Base-by-base conservation (phyloP, 2,888 invertebrate genomes). In the Acleris holmiana region DNA sequence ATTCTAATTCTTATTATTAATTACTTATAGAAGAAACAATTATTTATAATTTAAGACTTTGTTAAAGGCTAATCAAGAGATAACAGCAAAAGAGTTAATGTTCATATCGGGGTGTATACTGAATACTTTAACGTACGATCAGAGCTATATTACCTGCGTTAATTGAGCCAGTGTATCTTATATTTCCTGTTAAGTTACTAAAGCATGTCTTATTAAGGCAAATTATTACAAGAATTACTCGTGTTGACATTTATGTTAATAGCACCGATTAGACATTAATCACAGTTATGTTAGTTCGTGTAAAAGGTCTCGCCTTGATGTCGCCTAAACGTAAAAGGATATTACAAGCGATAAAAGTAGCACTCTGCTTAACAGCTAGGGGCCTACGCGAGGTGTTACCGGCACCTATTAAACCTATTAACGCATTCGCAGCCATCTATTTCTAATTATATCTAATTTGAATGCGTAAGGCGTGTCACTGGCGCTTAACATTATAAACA, bases 331-430 rank as follows among this genome's bases (percentile, higher is more conserved):
- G 65, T 69, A 72, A 73, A 76, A 76, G 77, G 76, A 77, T 74
- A 77, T 72, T 73, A 71, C 71, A 66, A 58, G 69, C 68, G 68
- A 74, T 76, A 76, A 77, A 77, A 72, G 71, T 73, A 70, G 69
- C 70, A 73, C 73, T 65, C 61, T 76, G 76, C 77, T 82, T 75
- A 70, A 61, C 66, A 69, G 57, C 61, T 15, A 53, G 40, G 40
- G 21, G 19, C 40, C 15, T 53, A 40, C 40, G 21, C 21, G 35
- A 40, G 53, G 53, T 53, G 53, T 53, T 40, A 40, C 44, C 44
- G 15, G 2, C 51, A 23, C 50, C 50, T 23, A 46, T 63, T 63
- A 51, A 46, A 15, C 21, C 40, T 51, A 23, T 17, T 18, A 46
- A 44, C 18, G 25, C 44, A 18, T 23, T 35, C 35, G 35, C 35